Evolutionary conservation across 2,113 vertebrate species (phyloP).

Genomic region (Odobenus rosmarus): DNA sequence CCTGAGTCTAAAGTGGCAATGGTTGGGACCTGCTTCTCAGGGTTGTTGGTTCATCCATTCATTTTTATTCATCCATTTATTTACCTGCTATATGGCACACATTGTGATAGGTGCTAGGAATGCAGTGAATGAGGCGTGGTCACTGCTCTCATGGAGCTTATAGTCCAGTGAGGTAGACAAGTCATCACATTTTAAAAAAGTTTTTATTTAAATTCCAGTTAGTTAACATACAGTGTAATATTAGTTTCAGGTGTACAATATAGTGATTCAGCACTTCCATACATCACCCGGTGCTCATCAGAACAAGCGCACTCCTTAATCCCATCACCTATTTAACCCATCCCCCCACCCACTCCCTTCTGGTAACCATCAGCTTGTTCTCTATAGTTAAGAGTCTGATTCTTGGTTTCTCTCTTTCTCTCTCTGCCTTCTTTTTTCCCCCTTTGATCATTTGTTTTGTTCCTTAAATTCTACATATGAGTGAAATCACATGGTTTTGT

Average conservation of each 20-base stretch:
- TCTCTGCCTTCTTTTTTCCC: background rate
- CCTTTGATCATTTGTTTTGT: background rate
- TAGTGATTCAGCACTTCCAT: background rate
- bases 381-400: background rate
- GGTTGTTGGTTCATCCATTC: background rate
- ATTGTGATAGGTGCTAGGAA: background rate
- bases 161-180: background rate
- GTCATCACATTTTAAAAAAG: background rate
- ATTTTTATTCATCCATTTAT: background rate
- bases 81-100: background rate
- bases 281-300: background rate
- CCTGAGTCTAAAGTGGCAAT: background rate
- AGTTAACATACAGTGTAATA: background rate
- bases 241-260: background rate
- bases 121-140: background rate
- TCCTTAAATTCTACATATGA: background rate
- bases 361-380: background rate
- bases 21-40: background rate
- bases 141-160: background rate
- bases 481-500: background rate
- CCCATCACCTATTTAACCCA: background rate
- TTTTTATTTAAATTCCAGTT: background rate
- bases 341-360: background rate
- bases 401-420: background rate
- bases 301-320: background rate